Evolutionary conservation across 2,113 vertebrate species (phyloP).

Genomic region (Chamaea fasciata): DNA sequence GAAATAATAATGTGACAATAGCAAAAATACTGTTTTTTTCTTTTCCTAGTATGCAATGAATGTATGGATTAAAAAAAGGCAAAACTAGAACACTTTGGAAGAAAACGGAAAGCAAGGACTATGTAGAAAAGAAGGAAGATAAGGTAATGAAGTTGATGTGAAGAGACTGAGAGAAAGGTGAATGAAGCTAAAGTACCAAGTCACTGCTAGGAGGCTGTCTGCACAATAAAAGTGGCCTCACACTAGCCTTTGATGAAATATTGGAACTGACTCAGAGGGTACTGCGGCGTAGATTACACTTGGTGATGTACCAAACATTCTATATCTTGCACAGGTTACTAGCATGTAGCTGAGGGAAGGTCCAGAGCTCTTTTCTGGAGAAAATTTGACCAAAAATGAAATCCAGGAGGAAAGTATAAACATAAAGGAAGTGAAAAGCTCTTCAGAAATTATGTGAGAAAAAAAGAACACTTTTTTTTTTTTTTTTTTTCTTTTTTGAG

Average conservation of each 20-base stretch:
- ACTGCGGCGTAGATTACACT: background rate
- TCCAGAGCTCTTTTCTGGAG: background rate
- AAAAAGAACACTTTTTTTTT: background rate
- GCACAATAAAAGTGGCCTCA: background rate
- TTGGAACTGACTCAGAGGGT: background rate
- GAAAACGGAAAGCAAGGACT: background rate
- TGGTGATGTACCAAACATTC: background rate
- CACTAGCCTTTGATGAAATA: background rate
- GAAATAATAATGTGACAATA: background rate
- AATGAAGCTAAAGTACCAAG: background rate
- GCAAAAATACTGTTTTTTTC: background rate
- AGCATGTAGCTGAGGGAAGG: background rate
- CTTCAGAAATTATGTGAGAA: background rate
- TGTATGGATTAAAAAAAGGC: fast-evolving
- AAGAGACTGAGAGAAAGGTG: background rate
- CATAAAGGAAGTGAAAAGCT: background rate
- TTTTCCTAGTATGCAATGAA: background rate
- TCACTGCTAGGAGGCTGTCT: background rate
- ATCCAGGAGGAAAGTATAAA: background rate
- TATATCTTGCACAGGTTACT: background rate
- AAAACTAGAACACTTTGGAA: background rate
- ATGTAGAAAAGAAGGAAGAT: background rate
- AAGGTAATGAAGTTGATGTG: background rate
- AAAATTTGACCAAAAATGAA: background rate
- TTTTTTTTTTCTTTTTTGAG: background rate